Percentiles rank a stretch among this genome's conserved stretches.
Evolutionary conservation across 2,888 invertebrate genomes (phyloP).

Genomic region (Automeris io): DNA sequence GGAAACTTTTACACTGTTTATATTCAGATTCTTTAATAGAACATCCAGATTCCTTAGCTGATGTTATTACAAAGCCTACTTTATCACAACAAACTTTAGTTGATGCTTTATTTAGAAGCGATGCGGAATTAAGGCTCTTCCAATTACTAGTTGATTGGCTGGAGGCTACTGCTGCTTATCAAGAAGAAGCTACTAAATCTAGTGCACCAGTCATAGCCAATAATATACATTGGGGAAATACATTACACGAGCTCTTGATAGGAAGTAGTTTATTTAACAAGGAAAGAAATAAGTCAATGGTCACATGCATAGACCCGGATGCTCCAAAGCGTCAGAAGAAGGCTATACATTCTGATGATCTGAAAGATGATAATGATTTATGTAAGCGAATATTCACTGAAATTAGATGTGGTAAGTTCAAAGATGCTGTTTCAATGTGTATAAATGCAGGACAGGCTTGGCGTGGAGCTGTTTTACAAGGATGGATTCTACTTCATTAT

Average conservation of each 20-base stretch:
- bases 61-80: constrained; percentile 55
- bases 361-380: constrained; percentile 81
- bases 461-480: constrained; percentile 93
- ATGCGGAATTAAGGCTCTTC: constrained; percentile 80
- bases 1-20: constrained; percentile 89
- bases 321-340: constrained; percentile 88
- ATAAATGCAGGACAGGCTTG: constrained; percentile 93
- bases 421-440: constrained; percentile 89
- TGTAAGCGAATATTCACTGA: constrained; percentile 81
- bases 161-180: constrained; percentile 90
- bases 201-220: constrained; percentile 62
- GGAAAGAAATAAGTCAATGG: constrained; percentile 62
- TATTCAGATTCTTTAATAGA: constrained; percentile 86
- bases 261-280: constrained; percentile 67
- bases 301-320: constrained; percentile 91
- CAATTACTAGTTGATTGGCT: constrained; percentile 96
- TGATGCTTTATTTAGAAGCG: constrained; percentile 57
- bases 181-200: constrained; percentile 78
- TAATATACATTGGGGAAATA: constrained; percentile 94
- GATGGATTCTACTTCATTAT: constrained; percentile 93
- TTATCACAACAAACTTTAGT: constrained; percentile 60
- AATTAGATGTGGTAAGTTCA: constrained; percentile 90
- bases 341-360: constrained; percentile 90
- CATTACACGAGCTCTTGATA: constrained; percentile 84
- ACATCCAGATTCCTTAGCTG: constrained; percentile 72